phyloP scores from a whole-genome alignment of 2,797 vertebrate species.

The Leucoraja ocellata region DNA sequence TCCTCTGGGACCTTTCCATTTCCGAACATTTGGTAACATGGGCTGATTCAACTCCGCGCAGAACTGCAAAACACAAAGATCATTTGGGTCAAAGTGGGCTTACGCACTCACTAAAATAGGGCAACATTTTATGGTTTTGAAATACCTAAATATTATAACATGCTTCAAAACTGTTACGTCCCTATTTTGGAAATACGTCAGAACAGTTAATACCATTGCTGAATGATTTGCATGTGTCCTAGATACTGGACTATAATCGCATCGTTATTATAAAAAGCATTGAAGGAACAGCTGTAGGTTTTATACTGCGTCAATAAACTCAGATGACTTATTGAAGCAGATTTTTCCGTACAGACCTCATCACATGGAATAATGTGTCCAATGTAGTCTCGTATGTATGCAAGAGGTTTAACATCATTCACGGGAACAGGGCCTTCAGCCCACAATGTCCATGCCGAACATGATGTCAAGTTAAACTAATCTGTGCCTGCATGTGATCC shows the following conservation, averaged over 20 bases:
- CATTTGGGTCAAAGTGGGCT: neutral
- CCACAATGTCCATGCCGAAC: too few relatives aligned
- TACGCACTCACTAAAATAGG: neutral
- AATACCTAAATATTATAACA: neutral
- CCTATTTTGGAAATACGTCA: neutral
- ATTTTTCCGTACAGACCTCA: neutral
- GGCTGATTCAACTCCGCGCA: slow-evolving; percentile 85
- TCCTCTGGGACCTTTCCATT: slow-evolving; percentile 77
- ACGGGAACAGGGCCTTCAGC: too few relatives aligned
- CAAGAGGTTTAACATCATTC: neutral
- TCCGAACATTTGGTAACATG: slow-evolving; percentile 71
- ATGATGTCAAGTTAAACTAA: too few relatives aligned
- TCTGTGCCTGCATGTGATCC: too few relatives aligned
- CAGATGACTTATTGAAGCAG: neutral
- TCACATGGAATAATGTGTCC: neutral
- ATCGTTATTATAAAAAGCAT: neutral
- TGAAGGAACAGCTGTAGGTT: neutral
- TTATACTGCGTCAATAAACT: neutral
- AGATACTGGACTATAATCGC: neutral
- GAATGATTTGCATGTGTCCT: neutral
- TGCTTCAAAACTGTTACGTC: neutral
- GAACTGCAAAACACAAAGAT: slow-evolving; percentile 63
- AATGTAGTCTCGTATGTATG: neutral
- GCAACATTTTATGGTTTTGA: neutral
- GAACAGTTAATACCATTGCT: neutral